Percentiles rank a stretch among this genome's conserved stretches.
These are phyloP conservation scores for Lycia hirtaria DNA, from an alignment of 2,888 invertebrate species.

Conservation along the genomic window DNA sequence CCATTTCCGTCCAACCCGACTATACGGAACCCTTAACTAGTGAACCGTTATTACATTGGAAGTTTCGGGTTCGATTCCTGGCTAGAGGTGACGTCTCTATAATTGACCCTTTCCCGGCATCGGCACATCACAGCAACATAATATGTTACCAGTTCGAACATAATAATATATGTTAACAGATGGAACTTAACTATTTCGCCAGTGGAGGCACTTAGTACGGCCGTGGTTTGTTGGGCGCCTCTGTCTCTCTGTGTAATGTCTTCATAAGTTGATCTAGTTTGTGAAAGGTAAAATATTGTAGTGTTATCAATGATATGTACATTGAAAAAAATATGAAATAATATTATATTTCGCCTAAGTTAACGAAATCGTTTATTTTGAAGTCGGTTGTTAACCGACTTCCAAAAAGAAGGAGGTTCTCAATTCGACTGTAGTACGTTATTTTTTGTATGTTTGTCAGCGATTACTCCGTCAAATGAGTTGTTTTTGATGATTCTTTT, in stretches of 20 bases:
- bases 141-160: neutral
- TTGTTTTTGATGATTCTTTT: no score
- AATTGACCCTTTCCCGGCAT: conserved; percentile 32
- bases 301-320: no score
- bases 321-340: no score
- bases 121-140: conserved; percentile 12
- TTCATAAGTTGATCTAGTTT: no score
- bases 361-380: no score
- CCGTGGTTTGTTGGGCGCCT: neutral
- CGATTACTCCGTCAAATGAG: no score
- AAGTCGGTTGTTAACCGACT: no score
- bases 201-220: neutral
- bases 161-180: neutral
- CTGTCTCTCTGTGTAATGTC: neutral
- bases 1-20: conserved; percentile 18
- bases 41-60: conserved; percentile 30
- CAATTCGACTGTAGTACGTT: no score
- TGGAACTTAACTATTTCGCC: neutral
- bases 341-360: no score
- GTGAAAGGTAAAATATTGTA: no score
- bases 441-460: no score
- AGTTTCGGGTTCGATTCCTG: conserved; percentile 40
- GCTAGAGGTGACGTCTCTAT: conserved; percentile 38
- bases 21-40: conserved; percentile 29
- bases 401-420: no score